Percentiles rank a stretch among this genome's conserved stretches.
These are phyloP conservation scores for Drosophila biarmipes DNA, from an alignment of 1,140 invertebrate species.

Conservation along the genomic window DNA sequence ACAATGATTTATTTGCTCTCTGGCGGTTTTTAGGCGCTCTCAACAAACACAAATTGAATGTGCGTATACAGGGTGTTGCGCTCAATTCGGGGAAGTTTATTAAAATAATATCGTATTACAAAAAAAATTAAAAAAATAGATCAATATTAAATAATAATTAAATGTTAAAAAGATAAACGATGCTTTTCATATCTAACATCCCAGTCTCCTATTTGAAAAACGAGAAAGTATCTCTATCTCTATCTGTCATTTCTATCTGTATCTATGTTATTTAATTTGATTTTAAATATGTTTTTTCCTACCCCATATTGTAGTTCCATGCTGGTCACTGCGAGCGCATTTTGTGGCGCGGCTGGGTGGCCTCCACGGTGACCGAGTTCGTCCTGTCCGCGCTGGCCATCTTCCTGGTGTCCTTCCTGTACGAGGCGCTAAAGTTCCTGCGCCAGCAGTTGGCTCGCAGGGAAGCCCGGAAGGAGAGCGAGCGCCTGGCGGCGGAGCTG, in stretches of 20 bases:
- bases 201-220: too few relatives aligned
- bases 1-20: constrained; percentile 30
- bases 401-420: constrained; percentile 67
- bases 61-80: constrained; percentile 54
- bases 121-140: not conserved
- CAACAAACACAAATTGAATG: constrained; percentile 16
- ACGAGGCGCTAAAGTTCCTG: constrained; percentile 75
- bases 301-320: constrained; percentile 88
- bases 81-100: not conserved
- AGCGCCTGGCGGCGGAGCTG: constrained; percentile 56
- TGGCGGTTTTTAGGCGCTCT: constrained; percentile 35
- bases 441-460: constrained; percentile 58
- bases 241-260: too few relatives aligned
- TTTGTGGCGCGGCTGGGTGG: constrained; percentile 91
- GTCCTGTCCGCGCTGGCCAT: constrained; percentile 68
- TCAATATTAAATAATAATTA: too few relatives aligned
- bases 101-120: not conserved
- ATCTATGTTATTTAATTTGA: not conserved
- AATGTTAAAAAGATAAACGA: too few relatives aligned
- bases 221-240: too few relatives aligned
- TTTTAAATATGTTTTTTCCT: not conserved
- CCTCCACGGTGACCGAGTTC: constrained; percentile 70
- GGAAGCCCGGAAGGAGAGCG: constrained; percentile 46
- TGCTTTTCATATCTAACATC: too few relatives aligned
- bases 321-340: constrained; percentile 90